Evolutionary conservation across 2,113 vertebrate genomes (phyloP), one percentile per base, ranked within the genome.

Genomic region (Lynx canadensis): DNA sequence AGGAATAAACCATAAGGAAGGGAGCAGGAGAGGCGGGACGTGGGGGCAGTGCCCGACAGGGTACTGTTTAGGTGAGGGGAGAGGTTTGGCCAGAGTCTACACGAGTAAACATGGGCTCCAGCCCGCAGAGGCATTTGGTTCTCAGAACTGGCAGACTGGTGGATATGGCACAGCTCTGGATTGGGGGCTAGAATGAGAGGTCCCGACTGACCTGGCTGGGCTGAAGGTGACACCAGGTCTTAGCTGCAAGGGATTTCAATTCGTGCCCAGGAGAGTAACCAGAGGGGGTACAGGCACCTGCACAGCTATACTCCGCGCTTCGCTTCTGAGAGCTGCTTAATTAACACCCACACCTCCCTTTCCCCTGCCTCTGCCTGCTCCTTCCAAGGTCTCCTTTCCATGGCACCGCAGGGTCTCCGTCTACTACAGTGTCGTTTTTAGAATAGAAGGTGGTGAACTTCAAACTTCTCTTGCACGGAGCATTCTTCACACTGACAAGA

Each of bases 391-490:
- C 41, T 78, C 73, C 23, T 21, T 13, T 14, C 83, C n/a, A 21
- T 5, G 12, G n/a, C 14, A 7, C 8, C 15, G 23, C 0, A 4
- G 57, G 4, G 38, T 19, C 36, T 81, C 69, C 12, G 4, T 21
- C 68, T 9, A 74, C 0, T 2, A 15, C 29, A 7, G 15, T 1
- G n/a, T 7, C 9, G 9, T 63, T 63, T 57, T 52, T 19, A 78
- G 76, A 55, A 66, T 0, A 36, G 55, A 90, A 85, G 92, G 68
- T 1, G 48, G 81, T 79, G 93, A 89, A 96, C 95, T 85, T 91
- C 57, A 50, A 15, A 55, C 2, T 3, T 69, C 66, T 1, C 57
- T 18, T 38, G 71, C 36, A 8, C 0, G 0, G 4, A 2, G 48
- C 6, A 27, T 48, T 41, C 76, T 41, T 89, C 1, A 14, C 23